A percentile compares a stretch with the other conserved stretches of the same genome.
Evolutionary conservation across 2,888 invertebrate genomes (phyloP).

Genomic region (Hirtodrosophila alboralis): DNA sequence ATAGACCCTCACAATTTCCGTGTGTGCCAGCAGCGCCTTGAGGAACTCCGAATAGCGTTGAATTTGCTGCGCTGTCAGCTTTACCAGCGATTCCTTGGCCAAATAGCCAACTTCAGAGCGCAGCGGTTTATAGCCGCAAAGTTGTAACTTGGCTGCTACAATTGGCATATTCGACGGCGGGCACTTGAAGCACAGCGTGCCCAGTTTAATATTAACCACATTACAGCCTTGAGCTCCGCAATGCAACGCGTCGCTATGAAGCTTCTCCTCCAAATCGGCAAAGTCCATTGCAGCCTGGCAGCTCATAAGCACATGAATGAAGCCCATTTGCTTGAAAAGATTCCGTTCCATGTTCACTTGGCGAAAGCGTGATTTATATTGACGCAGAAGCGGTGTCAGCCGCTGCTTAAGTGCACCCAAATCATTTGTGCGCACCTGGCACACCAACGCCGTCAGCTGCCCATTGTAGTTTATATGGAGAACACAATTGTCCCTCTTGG

Average conservation of each 20-base stretch:
- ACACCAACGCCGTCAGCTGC: conserved; percentile 38
- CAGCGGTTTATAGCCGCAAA: conserved; percentile 51
- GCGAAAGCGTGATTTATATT: conserved; percentile 45
- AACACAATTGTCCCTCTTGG: conserved; percentile 4
- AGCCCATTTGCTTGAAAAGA: conserved; percentile 51
- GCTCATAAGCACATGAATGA: conserved; percentile 54
- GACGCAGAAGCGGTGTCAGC: conserved; percentile 37
- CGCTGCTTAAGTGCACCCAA: conserved; percentile 40
- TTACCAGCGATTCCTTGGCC: conserved; percentile 38
- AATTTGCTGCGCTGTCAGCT: conserved; percentile 30
- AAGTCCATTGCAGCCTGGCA: conserved; percentile 21
- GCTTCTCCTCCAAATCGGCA: conserved; percentile 29
- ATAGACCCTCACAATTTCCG: conserved; percentile 61
- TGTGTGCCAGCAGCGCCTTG: conserved; percentile 35
- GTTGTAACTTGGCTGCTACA: conserved; percentile 36
- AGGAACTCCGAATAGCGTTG: conserved; percentile 54
- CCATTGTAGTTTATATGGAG: conserved; percentile 55
- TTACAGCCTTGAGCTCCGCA: conserved; percentile 51
- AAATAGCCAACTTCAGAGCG: conserved; percentile 52
- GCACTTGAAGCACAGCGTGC: conserved; percentile 62
- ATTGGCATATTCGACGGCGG: conserved; percentile 40
- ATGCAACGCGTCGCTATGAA: conserved; percentile 47
- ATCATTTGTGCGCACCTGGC: conserved; percentile 46
- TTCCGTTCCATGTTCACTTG: conserved; percentile 26
- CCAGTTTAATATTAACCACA: conserved; percentile 44